Evolutionary conservation across 2,888 invertebrate genomes (phyloP), one percentile per base, ranked within the genome.

Genomic region (Scotopteryx bipunctaria): DNA sequence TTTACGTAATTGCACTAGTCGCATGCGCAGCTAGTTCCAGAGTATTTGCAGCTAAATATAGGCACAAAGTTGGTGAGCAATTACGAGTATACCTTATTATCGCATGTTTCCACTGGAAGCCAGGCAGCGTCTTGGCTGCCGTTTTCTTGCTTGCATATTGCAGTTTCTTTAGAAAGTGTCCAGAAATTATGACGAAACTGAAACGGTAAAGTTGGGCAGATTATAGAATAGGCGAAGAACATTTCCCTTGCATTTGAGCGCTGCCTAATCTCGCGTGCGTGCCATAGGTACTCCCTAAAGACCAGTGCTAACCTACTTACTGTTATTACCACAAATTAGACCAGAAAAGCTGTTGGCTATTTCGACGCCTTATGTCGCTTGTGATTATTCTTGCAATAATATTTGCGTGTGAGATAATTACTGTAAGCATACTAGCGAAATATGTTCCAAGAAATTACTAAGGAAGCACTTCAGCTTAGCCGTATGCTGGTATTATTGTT

Each of bases 1-100:
- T 89, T 89, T 90, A 90, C 86, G 90, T 89, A 90, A 89, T 90
- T 90, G 83, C 86, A 82, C 86, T 71, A 79, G 89, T 83, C 86
- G 83, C 83, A 87, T 83, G 85, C 86, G 76, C 79, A 78, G 86
- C 84, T 75, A 81, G 87, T 83, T 88, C 86, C 86, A 85, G 86
- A 86, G 82, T 74, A 73, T 81, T 81, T 78, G 83, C 79, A 74
- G 85, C 90, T 90, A 90, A 88, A 90, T 89, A 89, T 90, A 90
- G 90, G 73, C 81, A 81, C 85, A 76, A 81, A 77, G 82, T 81
- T 83, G 79, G 83, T 81, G 74, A 73, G 83, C 84, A 89, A 89
- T 90, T 89, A n/a, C n/a, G n/a, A n/a, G n/a, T n/a, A 88, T 78
- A 82, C 83, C 87, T 86, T 82, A 90, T 89, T 90, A 89, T 88